Percentiles rank a stretch among this genome's conserved stretches.
Conservation (phyloP, 2,113 vertebrate genomes). For the Jacana jacana region DNA sequence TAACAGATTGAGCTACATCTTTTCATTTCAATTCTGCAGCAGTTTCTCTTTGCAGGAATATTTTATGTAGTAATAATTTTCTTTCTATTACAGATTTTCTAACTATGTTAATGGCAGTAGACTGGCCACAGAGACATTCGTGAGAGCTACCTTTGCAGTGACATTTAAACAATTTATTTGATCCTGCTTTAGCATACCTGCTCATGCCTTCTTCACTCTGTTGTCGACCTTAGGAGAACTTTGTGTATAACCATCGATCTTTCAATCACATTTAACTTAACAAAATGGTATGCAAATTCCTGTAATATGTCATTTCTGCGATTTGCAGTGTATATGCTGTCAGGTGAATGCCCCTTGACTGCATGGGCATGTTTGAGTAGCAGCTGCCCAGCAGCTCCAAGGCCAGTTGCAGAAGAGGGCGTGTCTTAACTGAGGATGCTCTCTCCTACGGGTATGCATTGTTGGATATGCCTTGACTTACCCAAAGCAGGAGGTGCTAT, state of each 20-base stretch:
- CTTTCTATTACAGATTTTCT: slow-evolving; percentile 72
- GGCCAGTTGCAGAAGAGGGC: background rate
- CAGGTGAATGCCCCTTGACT: background rate
- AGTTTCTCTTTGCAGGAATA: slow-evolving; percentile 70
- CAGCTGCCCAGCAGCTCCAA: background rate
- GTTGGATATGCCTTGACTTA: background rate
- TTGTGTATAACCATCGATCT: slow-evolving; percentile 61
- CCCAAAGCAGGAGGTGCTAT: background rate
- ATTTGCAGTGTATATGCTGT: background rate
- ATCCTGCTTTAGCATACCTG: slow-evolving; percentile 77
- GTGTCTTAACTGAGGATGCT: background rate
- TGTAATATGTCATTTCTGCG: slow-evolving; percentile 15
- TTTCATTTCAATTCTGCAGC: slow-evolving; percentile 74
- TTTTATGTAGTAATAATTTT: slow-evolving; percentile 72
- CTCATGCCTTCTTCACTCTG: slow-evolving; percentile 66
- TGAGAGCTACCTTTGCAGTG: slow-evolving; percentile 72
- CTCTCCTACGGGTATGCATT: background rate
- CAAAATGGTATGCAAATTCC: slow-evolving; percentile 44
- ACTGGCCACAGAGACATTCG: slow-evolving; percentile 57
- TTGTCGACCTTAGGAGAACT: slow-evolving; percentile 74
- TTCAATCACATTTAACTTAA: slow-evolving; percentile 60
- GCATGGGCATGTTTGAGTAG: background rate
- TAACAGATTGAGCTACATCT: slow-evolving; percentile 72
- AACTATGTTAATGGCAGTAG: slow-evolving; percentile 73
- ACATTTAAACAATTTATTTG: slow-evolving; percentile 80